Conservation (phyloP, 2,888 invertebrate genomes). For the Isotomurus palustris region DNA sequence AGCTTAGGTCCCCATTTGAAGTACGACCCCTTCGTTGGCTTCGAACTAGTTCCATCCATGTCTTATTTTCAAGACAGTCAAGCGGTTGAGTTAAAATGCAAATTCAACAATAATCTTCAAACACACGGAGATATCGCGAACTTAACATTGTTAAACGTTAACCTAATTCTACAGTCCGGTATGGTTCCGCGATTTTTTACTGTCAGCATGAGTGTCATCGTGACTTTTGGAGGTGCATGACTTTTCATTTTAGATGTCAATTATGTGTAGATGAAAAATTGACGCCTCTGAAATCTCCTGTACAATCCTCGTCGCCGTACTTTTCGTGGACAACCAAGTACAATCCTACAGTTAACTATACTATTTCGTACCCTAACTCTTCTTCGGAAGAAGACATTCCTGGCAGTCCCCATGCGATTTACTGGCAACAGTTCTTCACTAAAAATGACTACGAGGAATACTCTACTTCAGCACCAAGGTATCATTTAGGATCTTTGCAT, state of each 20-base stretch:
- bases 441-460: constrained; percentile 32
- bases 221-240: neutral
- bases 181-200: neutral
- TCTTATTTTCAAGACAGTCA: neutral
- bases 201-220: neutral
- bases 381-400: too few relatives aligned
- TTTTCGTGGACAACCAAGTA: constrained; percentile 32
- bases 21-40: constrained; percentile 15
- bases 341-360: constrained; percentile 21
- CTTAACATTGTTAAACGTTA: constrained; percentile 11
- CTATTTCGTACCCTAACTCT: neutral
- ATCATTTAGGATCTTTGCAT: constrained; percentile 28
- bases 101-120: neutral
- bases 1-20: neutral
- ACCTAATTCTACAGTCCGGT: constrained; percentile 26
- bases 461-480: constrained; percentile 21
- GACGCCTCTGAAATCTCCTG: constrained; percentile 23
- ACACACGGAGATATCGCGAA: neutral
- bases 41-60: constrained; percentile 5
- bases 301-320: constrained; percentile 28
- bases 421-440: constrained; percentile 32
- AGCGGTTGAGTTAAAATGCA: neutral
- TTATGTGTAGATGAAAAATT: constrained; percentile 28
- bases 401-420: constrained; percentile 11
- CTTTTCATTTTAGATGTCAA: neutral